Conservation (phyloP, 2,797 vertebrate species). For the Oceanodroma leucorhoa region DNA sequence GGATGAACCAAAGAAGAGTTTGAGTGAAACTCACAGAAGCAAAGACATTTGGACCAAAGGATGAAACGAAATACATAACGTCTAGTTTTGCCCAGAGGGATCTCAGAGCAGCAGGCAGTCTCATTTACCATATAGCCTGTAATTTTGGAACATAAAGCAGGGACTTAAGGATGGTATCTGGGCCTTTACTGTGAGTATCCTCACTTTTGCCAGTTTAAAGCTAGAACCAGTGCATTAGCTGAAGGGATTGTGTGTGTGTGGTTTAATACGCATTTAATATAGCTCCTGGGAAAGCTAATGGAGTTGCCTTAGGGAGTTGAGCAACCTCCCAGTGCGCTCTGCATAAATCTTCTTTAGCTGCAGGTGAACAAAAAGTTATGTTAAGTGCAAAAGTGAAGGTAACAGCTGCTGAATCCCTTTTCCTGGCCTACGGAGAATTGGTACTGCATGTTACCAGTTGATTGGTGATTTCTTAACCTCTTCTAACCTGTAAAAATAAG, state of each 20-base stretch:
- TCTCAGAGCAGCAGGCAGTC: slow-evolving; percentile 1
- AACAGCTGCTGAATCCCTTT: slow-evolving; percentile 74
- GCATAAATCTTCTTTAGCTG: slow-evolving; percentile 73
- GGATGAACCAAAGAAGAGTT: slow-evolving; percentile 11
- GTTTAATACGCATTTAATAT: slow-evolving; percentile 68
- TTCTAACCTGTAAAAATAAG: slow-evolving; percentile 59
- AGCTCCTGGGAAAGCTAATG: slow-evolving; percentile 73
- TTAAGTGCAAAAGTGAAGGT: slow-evolving; percentile 72
- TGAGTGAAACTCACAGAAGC: slow-evolving; percentile 19
- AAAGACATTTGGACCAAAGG: slow-evolving; percentile 31
- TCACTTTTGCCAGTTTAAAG: slow-evolving; percentile 26
- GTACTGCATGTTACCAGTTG: slow-evolving; percentile 32
- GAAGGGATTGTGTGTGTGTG: not conserved
- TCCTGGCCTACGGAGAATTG: slow-evolving; percentile 71
- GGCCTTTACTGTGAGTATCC: not conserved
- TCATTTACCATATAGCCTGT: not conserved
- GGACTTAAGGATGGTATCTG: not conserved
- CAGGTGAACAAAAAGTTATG: slow-evolving; percentile 76
- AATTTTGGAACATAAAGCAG: not conserved
- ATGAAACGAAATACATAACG: slow-evolving; percentile 13
- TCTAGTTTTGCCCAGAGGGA: not conserved
- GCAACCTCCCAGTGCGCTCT: slow-evolving; percentile 62
- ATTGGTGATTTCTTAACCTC: slow-evolving; percentile 68
- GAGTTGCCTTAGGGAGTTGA: slow-evolving; percentile 72
- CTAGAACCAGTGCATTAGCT: slow-evolving; percentile 24